phyloP scores from a whole-genome alignment of 2,888 invertebrate species.

The Drosophila macrospina region DNA sequence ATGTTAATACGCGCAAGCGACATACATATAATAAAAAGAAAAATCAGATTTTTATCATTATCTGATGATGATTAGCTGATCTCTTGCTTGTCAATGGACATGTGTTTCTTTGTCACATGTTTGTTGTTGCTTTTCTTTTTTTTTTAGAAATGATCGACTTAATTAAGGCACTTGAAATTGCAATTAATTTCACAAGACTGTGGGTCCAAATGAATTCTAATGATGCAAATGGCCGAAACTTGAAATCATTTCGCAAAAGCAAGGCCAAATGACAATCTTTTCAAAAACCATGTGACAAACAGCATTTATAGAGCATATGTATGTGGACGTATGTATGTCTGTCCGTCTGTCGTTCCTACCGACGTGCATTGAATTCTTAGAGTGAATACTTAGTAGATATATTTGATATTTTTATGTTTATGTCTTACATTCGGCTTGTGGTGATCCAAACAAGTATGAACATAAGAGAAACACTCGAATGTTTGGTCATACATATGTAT shows the following conservation, averaged over 20 bases:
- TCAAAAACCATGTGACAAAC: conserved; percentile 31
- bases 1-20: too few relatives aligned
- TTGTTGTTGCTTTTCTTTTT: too few relatives aligned
- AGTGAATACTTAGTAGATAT: conserved; percentile 12
- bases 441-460: conserved; percentile 1
- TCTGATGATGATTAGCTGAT: neutral
- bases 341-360: conserved; percentile 2
- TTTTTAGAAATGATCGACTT: conserved; percentile 7
- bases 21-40: neutral
- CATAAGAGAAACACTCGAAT: conserved; percentile 1
- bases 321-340: neutral
- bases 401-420: conserved; percentile 30
- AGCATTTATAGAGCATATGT: conserved; percentile 8
- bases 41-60: neutral
- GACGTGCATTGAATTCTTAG: conserved; percentile 30
- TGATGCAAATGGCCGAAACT: conserved; percentile 35
- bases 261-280: conserved; percentile 33
- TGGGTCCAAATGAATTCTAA: conserved; percentile 33
- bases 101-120: neutral
- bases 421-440: conserved; percentile 15
- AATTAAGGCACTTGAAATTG: conserved; percentile 14
- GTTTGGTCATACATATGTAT: conserved; percentile 17
- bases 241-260: conserved; percentile 26
- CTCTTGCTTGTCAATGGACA: neutral
- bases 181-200: conserved; percentile 21